Evolutionary conservation across 2,113 vertebrate genomes (phyloP).

Genomic region (Rhynchomys soricoides): DNA sequence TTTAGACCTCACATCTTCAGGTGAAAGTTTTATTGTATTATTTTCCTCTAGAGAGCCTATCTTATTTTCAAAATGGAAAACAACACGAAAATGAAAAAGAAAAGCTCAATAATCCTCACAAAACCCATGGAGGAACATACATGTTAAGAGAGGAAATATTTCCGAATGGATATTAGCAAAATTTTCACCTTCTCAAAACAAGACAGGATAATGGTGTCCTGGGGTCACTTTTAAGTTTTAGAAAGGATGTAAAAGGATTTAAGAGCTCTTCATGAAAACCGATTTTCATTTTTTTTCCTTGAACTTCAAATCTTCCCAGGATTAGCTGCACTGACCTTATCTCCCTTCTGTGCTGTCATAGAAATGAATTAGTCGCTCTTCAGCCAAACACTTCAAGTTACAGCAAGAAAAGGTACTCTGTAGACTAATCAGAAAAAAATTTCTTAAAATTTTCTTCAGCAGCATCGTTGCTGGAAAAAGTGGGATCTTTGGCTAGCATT

Average conservation of each 20-base stretch:
- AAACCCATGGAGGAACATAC: slow-evolving; percentile 55
- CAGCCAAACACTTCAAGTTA: slow-evolving; percentile 28
- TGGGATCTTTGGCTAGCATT: background rate
- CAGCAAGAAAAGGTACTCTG: background rate
- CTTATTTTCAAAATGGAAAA: slow-evolving; percentile 44
- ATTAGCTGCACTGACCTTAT: slow-evolving; percentile 70
- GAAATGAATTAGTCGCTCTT: slow-evolving; percentile 45
- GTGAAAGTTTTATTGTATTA: slow-evolving; percentile 63
- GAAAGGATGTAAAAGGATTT: slow-evolving; percentile 59
- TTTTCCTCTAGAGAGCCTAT: slow-evolving; percentile 42
- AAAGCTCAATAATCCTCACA: slow-evolving; percentile 64
- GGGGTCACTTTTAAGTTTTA: slow-evolving; percentile 15
- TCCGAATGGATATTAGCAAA: slow-evolving; percentile 62
- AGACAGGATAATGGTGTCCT: slow-evolving; percentile 60
- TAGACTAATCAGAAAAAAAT: background rate
- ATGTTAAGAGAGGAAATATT: slow-evolving; percentile 67
- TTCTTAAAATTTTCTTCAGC: slow-evolving; percentile 18
- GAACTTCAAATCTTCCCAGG: slow-evolving; percentile 59
- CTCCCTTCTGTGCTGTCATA: slow-evolving; percentile 42
- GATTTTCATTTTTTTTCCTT: slow-evolving; percentile 64
- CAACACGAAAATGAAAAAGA: slow-evolving; percentile 50
- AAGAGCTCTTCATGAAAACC: slow-evolving; percentile 53
- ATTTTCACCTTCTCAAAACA: slow-evolving; percentile 50
- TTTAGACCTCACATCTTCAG: slow-evolving; percentile 58
- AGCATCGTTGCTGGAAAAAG: background rate